A percentile compares a stretch with the other conserved stretches of the same genome.
Evolutionary conservation across 2,888 invertebrate species (phyloP).

Genomic region (Lasius fuliginosus): DNA sequence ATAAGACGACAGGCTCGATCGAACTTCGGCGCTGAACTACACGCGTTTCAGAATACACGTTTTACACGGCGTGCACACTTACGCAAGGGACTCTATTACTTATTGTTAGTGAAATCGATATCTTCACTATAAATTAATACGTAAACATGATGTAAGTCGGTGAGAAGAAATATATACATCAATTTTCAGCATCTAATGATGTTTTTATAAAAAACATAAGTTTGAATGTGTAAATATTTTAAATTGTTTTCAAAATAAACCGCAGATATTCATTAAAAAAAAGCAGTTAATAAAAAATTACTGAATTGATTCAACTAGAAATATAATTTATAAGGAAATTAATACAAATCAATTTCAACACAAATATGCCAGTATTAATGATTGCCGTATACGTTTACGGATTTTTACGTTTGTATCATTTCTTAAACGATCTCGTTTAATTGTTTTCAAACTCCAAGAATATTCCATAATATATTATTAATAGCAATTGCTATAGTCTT

Average conservation of each 20-base stretch:
- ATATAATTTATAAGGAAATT: neutral
- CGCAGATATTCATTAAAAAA: neutral
- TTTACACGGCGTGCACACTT: neutral
- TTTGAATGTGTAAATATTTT: neutral
- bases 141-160: slow-evolving; percentile 1
- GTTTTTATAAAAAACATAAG: neutral
- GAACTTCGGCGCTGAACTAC: neutral
- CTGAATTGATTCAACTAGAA: neutral
- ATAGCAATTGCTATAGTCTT: neutral
- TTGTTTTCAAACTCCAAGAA: neutral
- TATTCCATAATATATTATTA: neutral
- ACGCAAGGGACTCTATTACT: neutral
- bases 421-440: neutral
- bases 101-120: neutral
- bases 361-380: neutral
- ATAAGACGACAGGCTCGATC: neutral
- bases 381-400: neutral
- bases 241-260: neutral
- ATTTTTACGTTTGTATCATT: neutral
- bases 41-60: neutral
- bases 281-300: neutral
- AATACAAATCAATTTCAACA: neutral
- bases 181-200: neutral
- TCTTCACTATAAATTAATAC: slow-evolving; percentile 4
- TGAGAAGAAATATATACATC: neutral